Evolutionary conservation across 1,140 invertebrate species (phyloP).

Genomic region (Trachymyrmex septentrionalis): DNA sequence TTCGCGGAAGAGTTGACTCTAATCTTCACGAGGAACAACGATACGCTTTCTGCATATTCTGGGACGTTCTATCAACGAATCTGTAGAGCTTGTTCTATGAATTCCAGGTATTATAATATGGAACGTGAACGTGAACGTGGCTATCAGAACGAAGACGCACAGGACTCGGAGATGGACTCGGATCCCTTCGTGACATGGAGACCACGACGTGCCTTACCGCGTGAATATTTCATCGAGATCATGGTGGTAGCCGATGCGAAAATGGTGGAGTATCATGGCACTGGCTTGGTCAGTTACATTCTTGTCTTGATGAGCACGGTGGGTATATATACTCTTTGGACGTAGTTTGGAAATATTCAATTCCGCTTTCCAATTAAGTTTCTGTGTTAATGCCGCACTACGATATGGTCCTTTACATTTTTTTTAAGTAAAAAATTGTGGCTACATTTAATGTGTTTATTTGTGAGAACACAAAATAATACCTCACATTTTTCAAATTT

Average conservation of each 20-base stretch:
- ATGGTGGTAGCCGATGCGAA: constrained; percentile 93
- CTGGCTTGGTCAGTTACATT: constrained; percentile 90
- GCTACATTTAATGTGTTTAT: not conserved
- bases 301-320: constrained; percentile 94
- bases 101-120: constrained; percentile 69
- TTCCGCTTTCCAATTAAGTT: not conserved
- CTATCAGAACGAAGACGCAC: constrained; percentile 59
- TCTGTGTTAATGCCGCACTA: not conserved
- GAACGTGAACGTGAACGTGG: constrained; percentile 54
- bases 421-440: not conserved
- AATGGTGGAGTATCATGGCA: constrained; percentile 92
- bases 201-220: constrained; percentile 83
- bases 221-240: constrained; percentile 92
- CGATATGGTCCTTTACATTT: too few species aligned
- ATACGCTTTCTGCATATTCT: constrained; percentile 26
- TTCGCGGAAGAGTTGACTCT: not conserved
- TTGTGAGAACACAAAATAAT: not conserved
- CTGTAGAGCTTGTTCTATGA: not conserved
- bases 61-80: not conserved
- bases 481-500: too few species aligned
- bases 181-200: constrained; percentile 78
- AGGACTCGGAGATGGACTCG: constrained; percentile 72
- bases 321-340: constrained; percentile 65
- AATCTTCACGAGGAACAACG: not conserved
- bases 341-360: not conserved